Evolutionary conservation across 2,113 vertebrate genomes (phyloP), one percentile per base, ranked within the genome.

Genomic region (Centrocercus urophasianus): DNA sequence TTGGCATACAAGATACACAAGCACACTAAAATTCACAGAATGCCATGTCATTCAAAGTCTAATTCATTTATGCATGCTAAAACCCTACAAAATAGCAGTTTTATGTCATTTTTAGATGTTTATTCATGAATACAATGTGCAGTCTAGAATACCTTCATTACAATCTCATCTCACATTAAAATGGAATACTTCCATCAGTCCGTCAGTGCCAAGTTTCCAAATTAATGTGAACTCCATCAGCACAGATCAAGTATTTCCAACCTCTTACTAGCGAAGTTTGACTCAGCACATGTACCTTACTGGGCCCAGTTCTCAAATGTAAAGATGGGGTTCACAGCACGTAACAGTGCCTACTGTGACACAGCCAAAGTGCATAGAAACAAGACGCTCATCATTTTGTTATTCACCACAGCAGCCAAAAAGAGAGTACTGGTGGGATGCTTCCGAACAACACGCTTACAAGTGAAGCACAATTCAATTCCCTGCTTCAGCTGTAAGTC

Each of bases 141-240:
- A 65, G 2, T 27, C 28, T 67, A 18, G 1, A 28, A 1, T 25
- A 57, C 3, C 13, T 63, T 64, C 6, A 32, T 4, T 9, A 27
- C 13, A 92, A 57, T 0, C 0, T 59, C 2, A 4, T 30, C 0
- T 32, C 2, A 4, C 22, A 70, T 43, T 38, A 36, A 69, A 88
- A 52, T 25, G 4, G 71, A 63, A 56, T 13, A 40, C 75, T 36
- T 13, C 57, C 34, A 34, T 34, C 34, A 32, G 70, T 3, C 34
- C 48, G 36, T 15, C 21, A 54, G 3, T 8, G 20, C n/a, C 32
- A 42, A 10, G 54, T 25, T 65, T 36, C 24, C 43, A 47, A 11
- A 8, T n/a, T 36, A 38, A 40, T 69, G 17, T 45, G 24, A 78
- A 57, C 0, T 0, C 20, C 32, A 52, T 1, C 0, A 0, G 6